Base-by-base conservation (phyloP, 2,888 invertebrate species). In the Macaria liturata region DNA sequence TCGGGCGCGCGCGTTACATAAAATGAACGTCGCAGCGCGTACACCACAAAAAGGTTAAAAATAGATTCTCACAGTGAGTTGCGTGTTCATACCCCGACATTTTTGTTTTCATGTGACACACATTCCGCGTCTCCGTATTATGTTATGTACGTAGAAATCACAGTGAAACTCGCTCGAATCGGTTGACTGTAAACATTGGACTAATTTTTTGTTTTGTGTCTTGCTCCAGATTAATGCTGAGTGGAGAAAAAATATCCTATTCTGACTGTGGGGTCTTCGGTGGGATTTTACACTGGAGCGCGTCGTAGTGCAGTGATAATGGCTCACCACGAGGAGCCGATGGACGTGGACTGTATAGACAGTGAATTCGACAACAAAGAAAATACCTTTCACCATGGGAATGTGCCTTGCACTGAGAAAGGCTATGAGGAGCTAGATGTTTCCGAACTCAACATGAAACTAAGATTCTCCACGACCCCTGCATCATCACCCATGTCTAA, bases 91-190 rank as follows among this genome's bases (percentile, higher is more conserved):
- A 71, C 76, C 65, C 75, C 71, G 84, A 85, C 86, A 84, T 88
- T 86, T 89, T 88, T 90, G 88, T 90, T 90, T 88, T 87, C 78
- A 82, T 81, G 75, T 86, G 88, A 91, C 90, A 88, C 76, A 88
- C 86, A 85, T 88, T 84, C 71, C 78, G 79, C 75, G 77, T 77
- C 69, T 76, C 78, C 74, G 70, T 71, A 20, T 20, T 1, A 20
- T 20, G 1, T 67, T 64, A 30, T 73, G 69, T 76, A 78, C 78
- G 78, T 76, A 88, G 88, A 88, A 89, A 89, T 87, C 83, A 70
- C 66, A 85, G 90, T 86, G 87, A 88, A 90, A 90, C 78, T 78
- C 75, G 80, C 75, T 81, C 80, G 80, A 83, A 80, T 78, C 81
- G 80, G 61, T 65, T 81, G 74, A 80, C 78, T 87, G 84, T 88